Percentiles rank a stretch among this genome's conserved stretches.
Conservation (phyloP, 1,140 invertebrate genomes). For the Ridgeia piscesae region DNA sequence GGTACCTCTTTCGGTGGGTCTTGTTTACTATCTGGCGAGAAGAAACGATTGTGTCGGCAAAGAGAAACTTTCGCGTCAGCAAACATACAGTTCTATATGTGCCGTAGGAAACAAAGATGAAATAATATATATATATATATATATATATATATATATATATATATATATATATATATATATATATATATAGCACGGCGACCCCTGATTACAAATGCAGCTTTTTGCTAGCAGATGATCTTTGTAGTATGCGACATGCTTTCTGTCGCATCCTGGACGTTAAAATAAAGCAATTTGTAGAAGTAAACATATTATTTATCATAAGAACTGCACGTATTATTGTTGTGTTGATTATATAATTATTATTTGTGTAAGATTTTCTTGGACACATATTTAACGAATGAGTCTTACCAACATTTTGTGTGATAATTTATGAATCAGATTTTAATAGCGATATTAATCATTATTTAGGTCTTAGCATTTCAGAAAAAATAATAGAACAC, state of each 20-base stretch:
- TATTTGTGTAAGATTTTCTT: too few relatives aligned
- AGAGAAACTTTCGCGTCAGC: not conserved
- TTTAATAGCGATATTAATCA: too few relatives aligned
- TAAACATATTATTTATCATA: not conserved
- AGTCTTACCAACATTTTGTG: too few relatives aligned
- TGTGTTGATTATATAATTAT: not conserved
- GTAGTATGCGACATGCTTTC: not conserved
- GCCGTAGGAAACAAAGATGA: not conserved
- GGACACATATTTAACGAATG: too few relatives aligned
- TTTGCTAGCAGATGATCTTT: not conserved
- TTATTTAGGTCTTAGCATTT: too few relatives aligned
- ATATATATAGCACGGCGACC: too few relatives aligned
- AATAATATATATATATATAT: not conserved
- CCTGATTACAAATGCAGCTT: too few relatives aligned
- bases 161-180: too few relatives aligned
- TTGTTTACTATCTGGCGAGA: not conserved
- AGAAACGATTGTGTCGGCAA: not conserved
- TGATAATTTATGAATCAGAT: too few relatives aligned
- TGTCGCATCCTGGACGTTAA: not conserved
- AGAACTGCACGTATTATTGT: not conserved
- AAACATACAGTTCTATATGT: not conserved
- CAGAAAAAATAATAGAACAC: too few relatives aligned
- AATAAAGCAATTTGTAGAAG: not conserved
- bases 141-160: too few relatives aligned
- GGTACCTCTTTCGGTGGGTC: not conserved